Conservation (phyloP, 92 coral and sea anemone species). For the Epizoanthus scotinus region DNA sequence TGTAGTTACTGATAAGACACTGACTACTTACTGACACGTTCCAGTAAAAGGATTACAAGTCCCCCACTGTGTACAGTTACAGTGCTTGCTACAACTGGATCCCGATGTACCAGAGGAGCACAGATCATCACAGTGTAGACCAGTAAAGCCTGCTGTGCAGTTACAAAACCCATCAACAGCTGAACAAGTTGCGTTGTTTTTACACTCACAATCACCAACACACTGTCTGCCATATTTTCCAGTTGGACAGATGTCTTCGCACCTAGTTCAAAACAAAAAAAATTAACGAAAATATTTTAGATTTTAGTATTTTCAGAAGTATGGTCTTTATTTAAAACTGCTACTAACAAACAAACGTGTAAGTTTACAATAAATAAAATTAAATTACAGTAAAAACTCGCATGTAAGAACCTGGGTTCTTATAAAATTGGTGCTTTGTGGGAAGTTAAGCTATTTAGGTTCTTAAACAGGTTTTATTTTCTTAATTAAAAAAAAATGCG, state of each 20-base stretch:
- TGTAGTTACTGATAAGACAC: no score
- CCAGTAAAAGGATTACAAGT: conserved; percentile 92
- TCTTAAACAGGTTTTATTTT: no score
- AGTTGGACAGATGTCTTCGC: conserved; percentile 62
- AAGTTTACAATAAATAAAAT: no score
- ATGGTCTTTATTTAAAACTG: background rate
- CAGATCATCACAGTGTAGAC: conserved; percentile 66
- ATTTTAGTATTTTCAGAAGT: background rate
- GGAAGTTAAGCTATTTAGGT: no score
- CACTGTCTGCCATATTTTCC: conserved; percentile 83
- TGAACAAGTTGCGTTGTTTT: conserved; percentile 83
- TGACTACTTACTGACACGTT: no score
- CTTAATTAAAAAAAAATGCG: no score
- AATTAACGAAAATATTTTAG: background rate
- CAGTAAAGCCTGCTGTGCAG: conserved; percentile 86
- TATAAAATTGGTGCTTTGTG: no score
- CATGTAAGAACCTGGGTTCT: no score
- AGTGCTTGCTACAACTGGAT: conserved; percentile 74
- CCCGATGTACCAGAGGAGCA: conserved; percentile 87
- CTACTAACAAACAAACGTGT: no score
- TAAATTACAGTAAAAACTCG: no score
- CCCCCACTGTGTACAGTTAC: conserved; percentile 68
- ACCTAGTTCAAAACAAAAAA: conserved; percentile 38
- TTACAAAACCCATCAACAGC: conserved; percentile 82
- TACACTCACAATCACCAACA: conserved; percentile 68